Conservation (phyloP, 2,888 invertebrate genomes). For the Ecliptopera silaceata region DNA sequence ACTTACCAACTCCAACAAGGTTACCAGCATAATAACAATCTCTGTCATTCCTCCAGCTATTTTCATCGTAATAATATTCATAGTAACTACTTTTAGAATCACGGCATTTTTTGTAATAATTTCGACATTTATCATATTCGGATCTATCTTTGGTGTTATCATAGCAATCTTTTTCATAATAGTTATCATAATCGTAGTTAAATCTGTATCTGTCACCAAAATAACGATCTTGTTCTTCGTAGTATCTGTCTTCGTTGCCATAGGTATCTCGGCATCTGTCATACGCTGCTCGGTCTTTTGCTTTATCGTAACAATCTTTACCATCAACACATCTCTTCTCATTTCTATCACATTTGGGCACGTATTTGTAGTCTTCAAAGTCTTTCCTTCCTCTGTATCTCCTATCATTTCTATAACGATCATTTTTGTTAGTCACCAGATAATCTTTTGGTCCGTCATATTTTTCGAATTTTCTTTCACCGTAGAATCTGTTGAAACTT, state of each 20-base stretch:
- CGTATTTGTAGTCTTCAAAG: constrained; percentile 13
- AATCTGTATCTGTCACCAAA: constrained; percentile 7
- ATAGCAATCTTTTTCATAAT: constrained; percentile 16
- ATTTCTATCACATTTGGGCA: constrained; percentile 15
- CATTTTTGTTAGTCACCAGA: neutral
- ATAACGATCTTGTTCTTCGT: constrained; percentile 15
- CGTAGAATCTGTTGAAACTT: neutral
- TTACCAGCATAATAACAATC: constrained; percentile 7
- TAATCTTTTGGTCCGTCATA: constrained; percentile 15
- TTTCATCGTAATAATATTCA: constrained; percentile 7
- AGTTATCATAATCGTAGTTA: constrained; percentile 2
- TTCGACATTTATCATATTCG: constrained; percentile 12
- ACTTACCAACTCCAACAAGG: constrained; percentile 24
- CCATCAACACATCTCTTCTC: constrained; percentile 19
- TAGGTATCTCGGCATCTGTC: constrained; percentile 18
- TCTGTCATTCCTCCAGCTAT: constrained; percentile 13
- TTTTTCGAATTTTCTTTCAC: constrained; percentile 6
- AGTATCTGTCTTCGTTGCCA: constrained; percentile 20
- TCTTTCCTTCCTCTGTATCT: constrained; percentile 1
- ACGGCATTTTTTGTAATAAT: constrained; percentile 11
- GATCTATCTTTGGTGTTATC: constrained; percentile 5
- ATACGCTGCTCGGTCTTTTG: constrained; percentile 9
- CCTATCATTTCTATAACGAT: neutral
- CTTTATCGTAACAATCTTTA: constrained; percentile 23
- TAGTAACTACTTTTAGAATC: constrained; percentile 1